Evolutionary conservation across 1,140 invertebrate genomes (phyloP), one percentile per base, ranked within the genome.

Genomic region (Muscidifurax raptorellus): DNA sequence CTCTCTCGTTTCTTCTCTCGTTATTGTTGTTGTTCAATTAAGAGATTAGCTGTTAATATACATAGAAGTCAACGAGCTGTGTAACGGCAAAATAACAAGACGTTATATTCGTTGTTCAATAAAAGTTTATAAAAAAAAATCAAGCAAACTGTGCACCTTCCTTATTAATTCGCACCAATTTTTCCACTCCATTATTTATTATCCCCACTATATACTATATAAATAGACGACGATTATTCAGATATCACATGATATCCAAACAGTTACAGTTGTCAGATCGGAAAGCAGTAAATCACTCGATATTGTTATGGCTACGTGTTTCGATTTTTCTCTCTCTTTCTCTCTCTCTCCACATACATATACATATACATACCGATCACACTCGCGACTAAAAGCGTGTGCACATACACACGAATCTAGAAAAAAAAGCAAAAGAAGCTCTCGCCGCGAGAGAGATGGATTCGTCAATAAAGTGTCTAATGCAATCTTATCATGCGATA

Each of bases 401-500:
- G 44, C 44, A 47, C 10, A 15, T 59, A 59, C 5, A 59, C 18
- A 59, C 0, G 15, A 2, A 52, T 18, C 18, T 12, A 52, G 18
- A 59, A 18, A 59, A 59, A 59, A 52, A 59, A 59, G 52, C 52
- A 59, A n/a, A 59, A 32, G 2, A 2, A 2, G 47, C 47, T 52
- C 15, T 2, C 22, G 9, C 2, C 22, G 64, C 22, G 89, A 90
- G 87, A 32, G 22, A 78, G 15, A 22, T 84, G 27, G 64, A 40
- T 18, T 75, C 82, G 75, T 78, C 82, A 78, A 84, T 80, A 84
- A 69, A 71, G 12, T 32, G 71, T 80, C 84, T 85, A 91, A 91
- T 87, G 87, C 86, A 88, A 86, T 84, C 87, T 88, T 88, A 89
- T 90, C 91, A 92, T 91, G 90, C 90, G 87, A 92, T 90, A 89